These are phyloP conservation scores for Nyctibius bracteatus DNA, from an alignment of 2,113 vertebrate genomes.

Conservation along the genomic window DNA sequence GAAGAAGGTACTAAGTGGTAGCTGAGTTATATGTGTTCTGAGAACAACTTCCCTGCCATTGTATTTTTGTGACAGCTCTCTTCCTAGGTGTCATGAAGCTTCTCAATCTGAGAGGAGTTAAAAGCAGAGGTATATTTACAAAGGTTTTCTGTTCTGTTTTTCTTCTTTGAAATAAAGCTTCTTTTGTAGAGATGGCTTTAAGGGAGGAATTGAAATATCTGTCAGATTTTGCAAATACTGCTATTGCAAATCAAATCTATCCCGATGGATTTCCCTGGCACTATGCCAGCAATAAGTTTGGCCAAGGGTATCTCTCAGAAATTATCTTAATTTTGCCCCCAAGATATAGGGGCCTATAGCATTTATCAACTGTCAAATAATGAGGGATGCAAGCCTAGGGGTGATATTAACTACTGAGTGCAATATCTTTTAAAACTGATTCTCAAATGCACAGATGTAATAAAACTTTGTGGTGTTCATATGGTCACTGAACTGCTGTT, in stretches of 20 bases:
- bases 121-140: slow-evolving; percentile 8
- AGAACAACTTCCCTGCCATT: not conserved
- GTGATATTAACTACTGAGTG: not conserved
- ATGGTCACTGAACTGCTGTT: not conserved
- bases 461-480: not conserved
- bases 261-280: not conserved
- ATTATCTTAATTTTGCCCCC: not conserved
- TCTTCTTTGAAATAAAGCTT: not conserved
- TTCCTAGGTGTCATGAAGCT: not conserved
- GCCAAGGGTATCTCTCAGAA: not conserved
- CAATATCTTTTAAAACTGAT: not conserved
- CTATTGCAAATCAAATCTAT: not conserved
- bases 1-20: not conserved
- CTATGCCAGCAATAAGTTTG: not conserved
- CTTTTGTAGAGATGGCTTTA: not conserved
- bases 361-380: not conserved
- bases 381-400: not conserved
- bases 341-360: not conserved
- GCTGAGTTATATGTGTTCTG: not conserved
- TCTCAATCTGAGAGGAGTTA: not conserved
- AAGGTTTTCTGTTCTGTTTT: not conserved
- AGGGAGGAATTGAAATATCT: not conserved
- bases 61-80: slow-evolving; percentile 23
- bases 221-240: not conserved
- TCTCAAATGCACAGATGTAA: not conserved